Evolutionary conservation across 37 sponge, comb jelly and placozoan genomes (phyloP), one percentile per base, ranked within the genome.

Genomic region (Petrosia ficiformis): DNA sequence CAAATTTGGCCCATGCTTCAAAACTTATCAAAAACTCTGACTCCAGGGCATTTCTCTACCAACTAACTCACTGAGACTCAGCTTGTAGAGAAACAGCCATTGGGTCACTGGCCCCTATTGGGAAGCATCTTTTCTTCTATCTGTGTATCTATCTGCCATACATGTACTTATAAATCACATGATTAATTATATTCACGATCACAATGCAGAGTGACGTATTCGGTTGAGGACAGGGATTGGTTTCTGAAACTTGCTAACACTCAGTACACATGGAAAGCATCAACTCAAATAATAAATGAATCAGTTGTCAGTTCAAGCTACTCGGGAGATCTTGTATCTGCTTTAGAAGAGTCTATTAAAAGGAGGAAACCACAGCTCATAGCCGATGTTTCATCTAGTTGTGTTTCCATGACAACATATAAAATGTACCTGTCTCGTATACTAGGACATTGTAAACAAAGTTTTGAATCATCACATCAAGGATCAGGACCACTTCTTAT

Each of bases 161-260:
- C n/a, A n/a, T n/a, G n/a, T n/a, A n/a, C n/a, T n/a, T n/a, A n/a
- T n/a, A n/a, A n/a, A n/a, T n/a, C n/a, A n/a, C n/a, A n/a, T n/a
- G n/a, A n/a, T n/a, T n/a, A n/a, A n/a, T n/a, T n/a, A n/a, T n/a
- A n/a, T n/a, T n/a, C n/a, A n/a, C n/a, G n/a, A n/a, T n/a, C n/a
- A n/a, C n/a, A n/a, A n/a, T n/a, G n/a, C n/a, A n/a, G n/a, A n/a
- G n/a, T n/a, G n/a, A n/a, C n/a, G n/a, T n/a, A n/a, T n/a, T n/a
- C n/a, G n/a, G n/a, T 24, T 10, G 63, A 68, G 3, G 83, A 82
- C 61, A 26, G 58, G 21, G 39, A 36, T 19, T 82, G 83, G 83
- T 82, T 82, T 58, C 70, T 82, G 25, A 59, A 82, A 67, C 83
- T 82, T 42, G 83, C 83, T 48, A 82, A 82, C 65, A 21, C 57